Base-by-base conservation (phyloP, 2,113 vertebrate species). In the Mungos mungo region DNA sequence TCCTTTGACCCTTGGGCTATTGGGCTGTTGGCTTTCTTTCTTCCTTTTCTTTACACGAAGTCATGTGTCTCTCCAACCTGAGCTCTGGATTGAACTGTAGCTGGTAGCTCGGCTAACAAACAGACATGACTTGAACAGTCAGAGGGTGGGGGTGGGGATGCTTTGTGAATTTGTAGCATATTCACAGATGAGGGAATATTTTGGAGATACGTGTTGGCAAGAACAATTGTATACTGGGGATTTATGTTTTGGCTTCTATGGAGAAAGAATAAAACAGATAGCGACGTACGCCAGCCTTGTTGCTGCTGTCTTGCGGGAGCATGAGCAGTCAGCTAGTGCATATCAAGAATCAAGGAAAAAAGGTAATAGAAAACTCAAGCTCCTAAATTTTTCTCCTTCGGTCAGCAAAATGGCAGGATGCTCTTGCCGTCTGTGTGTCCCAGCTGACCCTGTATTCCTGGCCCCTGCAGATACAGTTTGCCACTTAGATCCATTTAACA, bases 381-480 rank as follows among this genome's bases (percentile, higher is more conserved):
- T 81, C 92, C 77, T 7, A 0, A 87, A 85, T 81, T 87, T 97
- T 98, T 96, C 88, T 54, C 89, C 79, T 76, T 95, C 65, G 91
- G 97, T 98, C 98, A 98, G 97, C 98, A 97, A 93, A 93, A 95
- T 0, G 41, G 92, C 97, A 97, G 93, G 96, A 97, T 97, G 97
- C 96, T 97, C 82, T 96, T 35, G 38, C 66, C 88, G 86, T 96
- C 38, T 0, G 66, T 60, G 93, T 96, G 87, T 98, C 95, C 97
- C 1, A 6, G 92, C 79, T 96, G 93, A 79, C 94, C 88, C 18
- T 0, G 0, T 60, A 2, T 84, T 95, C 31, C 89, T 80, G 86
- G 65, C 35, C 0, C 60, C 65, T 11, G 14, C 2, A 72, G 2
- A 27, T n/a, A 33, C 6, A 47, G 33, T 45, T 90, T 23, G 65